phyloP scores from a whole-genome alignment of 2,113 vertebrate species.

The Petaurus breviceps region DNA sequence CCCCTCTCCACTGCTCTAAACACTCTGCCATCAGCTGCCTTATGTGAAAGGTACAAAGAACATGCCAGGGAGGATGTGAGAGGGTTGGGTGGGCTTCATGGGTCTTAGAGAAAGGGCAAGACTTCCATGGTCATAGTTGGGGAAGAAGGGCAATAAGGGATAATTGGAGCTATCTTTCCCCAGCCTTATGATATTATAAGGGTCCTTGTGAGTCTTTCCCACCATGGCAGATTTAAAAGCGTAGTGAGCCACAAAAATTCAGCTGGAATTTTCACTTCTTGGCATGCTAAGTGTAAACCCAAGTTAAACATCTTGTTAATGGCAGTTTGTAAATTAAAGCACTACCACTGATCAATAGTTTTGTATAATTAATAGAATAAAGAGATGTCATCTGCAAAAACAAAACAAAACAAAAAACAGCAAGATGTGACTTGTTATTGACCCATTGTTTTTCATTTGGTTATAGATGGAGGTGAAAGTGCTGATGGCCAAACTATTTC shows the following conservation, averaged over 20 bases:
- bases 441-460: neutral
- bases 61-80: neutral
- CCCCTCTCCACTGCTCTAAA: neutral
- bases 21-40: slow-evolving; percentile 55
- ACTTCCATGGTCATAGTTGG: neutral
- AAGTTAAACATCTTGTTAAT: slow-evolving; percentile 74
- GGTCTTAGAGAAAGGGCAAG: no score
- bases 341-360: slow-evolving; percentile 80
- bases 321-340: slow-evolving; percentile 76
- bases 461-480: slow-evolving; percentile 94
- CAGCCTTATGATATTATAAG: no score
- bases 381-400: slow-evolving; percentile 72
- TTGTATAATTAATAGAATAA: slow-evolving; percentile 79
- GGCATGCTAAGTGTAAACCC: slow-evolving; percentile 77
- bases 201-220: neutral
- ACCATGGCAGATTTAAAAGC: neutral
- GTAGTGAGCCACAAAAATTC: slow-evolving; percentile 66
- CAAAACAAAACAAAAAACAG: no score
- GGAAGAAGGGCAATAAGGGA: neutral
- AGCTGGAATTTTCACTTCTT: slow-evolving; percentile 66
- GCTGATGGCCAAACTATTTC: slow-evolving; percentile 93
- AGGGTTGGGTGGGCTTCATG: no score
- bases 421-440: neutral
- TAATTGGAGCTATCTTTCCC: neutral
- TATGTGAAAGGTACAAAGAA: slow-evolving; percentile 83